These are phyloP conservation scores for Lepilemur septentrionalis DNA, from an alignment of 2,797 vertebrate genomes.

Conservation along the genomic window DNA sequence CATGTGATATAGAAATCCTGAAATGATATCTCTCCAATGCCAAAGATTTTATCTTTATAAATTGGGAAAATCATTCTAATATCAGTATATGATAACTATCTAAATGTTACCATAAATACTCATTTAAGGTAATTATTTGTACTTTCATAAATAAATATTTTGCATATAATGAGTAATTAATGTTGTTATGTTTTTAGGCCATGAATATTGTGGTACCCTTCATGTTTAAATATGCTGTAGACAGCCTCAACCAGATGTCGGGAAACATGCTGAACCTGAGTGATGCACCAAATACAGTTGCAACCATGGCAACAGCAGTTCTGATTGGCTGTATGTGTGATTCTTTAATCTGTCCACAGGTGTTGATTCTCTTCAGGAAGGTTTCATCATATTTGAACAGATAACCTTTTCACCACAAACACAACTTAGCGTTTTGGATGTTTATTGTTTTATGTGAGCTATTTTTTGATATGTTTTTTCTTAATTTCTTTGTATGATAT, in stretches of 20 bases:
- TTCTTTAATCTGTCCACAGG: constrained; percentile 84
- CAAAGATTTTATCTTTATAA: constrained; percentile 51
- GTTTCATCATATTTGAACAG: constrained; percentile 82
- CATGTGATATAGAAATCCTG: constrained; percentile 21
- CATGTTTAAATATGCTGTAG: constrained; percentile 99
- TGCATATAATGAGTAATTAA: constrained; percentile 66
- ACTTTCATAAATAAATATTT: constrained; percentile 52
- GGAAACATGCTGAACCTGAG: constrained; percentile 95
- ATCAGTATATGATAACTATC: constrained; percentile 25
- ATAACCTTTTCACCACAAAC: constrained; percentile 81
- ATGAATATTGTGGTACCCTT: constrained; percentile 98
- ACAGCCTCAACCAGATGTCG: constrained; percentile 97
- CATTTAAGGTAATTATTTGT: constrained; percentile 46
- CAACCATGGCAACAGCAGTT: constrained; percentile 96
- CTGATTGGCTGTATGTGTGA: constrained; percentile 97
- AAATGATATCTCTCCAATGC: constrained; percentile 10
- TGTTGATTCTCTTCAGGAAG: constrained; percentile 81
- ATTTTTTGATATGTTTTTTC: constrained; percentile 14
- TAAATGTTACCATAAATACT: constrained; percentile 27
- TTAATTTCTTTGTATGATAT: constrained; percentile 26
- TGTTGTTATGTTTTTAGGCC: constrained; percentile 87
- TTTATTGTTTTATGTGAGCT: constrained; percentile 29
- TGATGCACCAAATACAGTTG: constrained; percentile 94
- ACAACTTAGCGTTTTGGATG: background rate
- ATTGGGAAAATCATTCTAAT: constrained; percentile 13